These are phyloP conservation scores for Drosophila diplacantha DNA, from an alignment of 2,888 invertebrate genomes.

Conservation along the genomic window DNA sequence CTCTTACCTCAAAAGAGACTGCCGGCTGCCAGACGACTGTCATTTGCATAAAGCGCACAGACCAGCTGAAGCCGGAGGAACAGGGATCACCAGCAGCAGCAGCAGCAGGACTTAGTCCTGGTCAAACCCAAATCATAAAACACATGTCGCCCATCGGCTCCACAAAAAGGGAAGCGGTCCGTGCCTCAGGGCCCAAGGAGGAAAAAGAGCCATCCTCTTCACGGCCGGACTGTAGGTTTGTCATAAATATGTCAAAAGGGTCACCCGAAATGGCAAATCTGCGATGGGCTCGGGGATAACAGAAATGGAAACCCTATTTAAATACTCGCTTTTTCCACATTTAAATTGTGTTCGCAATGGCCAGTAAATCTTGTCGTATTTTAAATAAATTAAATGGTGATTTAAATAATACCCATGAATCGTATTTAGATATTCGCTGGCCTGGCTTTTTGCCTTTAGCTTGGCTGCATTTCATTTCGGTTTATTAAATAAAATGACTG, in stretches of 20 bases:
- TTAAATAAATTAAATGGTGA: slow-evolving; percentile 11
- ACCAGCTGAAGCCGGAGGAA: not conserved
- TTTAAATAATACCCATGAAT: slow-evolving; percentile 4
- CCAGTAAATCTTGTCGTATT: slow-evolving; percentile 6
- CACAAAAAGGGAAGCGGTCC: slow-evolving; percentile 21
- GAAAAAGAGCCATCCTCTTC: slow-evolving; percentile 4
- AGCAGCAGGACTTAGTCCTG: slow-evolving; percentile 11
- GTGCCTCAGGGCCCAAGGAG: slow-evolving; percentile 1
- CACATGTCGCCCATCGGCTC: slow-evolving; percentile 65
- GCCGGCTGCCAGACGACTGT: slow-evolving; percentile 19
- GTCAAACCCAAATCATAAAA: slow-evolving; percentile 62
- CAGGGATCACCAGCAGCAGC: not conserved
- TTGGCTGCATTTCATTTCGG: not conserved
- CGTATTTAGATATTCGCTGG: slow-evolving; percentile 1
- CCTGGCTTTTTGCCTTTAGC: not conserved
- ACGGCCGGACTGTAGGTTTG: slow-evolving; percentile 27
- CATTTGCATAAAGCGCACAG: slow-evolving; percentile 29
- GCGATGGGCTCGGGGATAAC: slow-evolving; percentile 57
- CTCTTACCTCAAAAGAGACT: slow-evolving; percentile 28
- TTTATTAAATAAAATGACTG: not conserved
- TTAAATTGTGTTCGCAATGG: slow-evolving; percentile 33
- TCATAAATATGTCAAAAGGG: slow-evolving; percentile 63
- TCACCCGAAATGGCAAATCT: slow-evolving; percentile 37
- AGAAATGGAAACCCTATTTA: slow-evolving; percentile 14
- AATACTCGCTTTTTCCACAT: slow-evolving; percentile 19